Percentiles rank a stretch among this genome's conserved stretches.
Evolutionary conservation across 2,113 vertebrate genomes (phyloP).

Genomic region (Abramis brama): DNA sequence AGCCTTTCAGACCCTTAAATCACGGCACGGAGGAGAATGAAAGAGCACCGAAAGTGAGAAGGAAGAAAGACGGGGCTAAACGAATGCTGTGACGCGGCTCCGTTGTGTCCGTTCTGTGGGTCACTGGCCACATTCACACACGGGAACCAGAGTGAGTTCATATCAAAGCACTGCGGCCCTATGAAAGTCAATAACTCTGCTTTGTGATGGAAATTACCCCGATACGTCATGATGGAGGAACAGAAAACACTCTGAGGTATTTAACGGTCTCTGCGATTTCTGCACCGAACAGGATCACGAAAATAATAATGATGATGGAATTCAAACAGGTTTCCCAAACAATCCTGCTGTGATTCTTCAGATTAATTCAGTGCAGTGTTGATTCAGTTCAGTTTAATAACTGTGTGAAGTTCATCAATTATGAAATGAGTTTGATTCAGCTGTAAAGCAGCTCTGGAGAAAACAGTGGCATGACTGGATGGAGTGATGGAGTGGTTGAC

Average conservation of each 20-base stretch:
- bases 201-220: slow-evolving; percentile 78
- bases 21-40: slow-evolving; percentile 63
- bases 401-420: no score
- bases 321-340: neutral
- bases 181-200: slow-evolving; percentile 82
- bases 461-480: no score
- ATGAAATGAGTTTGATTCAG: no score
- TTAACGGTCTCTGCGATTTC: neutral
- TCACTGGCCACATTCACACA: slow-evolving; percentile 72
- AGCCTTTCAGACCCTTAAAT: slow-evolving; percentile 83
- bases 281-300: neutral
- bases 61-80: slow-evolving; percentile 44
- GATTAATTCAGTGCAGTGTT: no score
- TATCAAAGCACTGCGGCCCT: slow-evolving; percentile 79
- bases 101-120: slow-evolving; percentile 61
- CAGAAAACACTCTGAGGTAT: neutral
- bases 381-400: no score
- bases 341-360: neutral
- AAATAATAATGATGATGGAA: neutral
- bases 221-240: slow-evolving; percentile 51
- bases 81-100: slow-evolving; percentile 68
- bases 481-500: no score
- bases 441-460: no score
- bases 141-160: slow-evolving; percentile 70
- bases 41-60: neutral